Percentiles rank a stretch among this genome's conserved stretches.
These are phyloP conservation scores for Odobenus rosmarus DNA, from an alignment of 2,113 vertebrate species.

Conservation along the genomic window DNA sequence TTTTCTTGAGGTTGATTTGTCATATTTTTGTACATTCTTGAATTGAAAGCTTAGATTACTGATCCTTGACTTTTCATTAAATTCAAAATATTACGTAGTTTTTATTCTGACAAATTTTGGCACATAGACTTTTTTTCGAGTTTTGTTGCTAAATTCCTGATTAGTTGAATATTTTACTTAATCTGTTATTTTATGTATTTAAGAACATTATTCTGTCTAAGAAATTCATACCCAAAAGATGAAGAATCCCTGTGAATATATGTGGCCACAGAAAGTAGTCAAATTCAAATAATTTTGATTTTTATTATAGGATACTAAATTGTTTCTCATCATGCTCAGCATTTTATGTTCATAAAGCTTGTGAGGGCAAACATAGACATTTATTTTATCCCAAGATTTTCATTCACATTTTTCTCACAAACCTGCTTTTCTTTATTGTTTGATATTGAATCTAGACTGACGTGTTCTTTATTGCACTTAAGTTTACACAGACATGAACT, in stretches of 20 bases:
- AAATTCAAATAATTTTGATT: background rate
- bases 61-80: background rate
- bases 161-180: slow-evolving; percentile 6
- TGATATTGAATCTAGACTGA: background rate
- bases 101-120: background rate
- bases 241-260: background rate
- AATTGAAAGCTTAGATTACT: background rate
- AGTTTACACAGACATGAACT: background rate
- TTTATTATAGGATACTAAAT: background rate
- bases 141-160: background rate
- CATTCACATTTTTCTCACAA: background rate
- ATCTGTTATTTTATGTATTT: background rate
- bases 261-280: background rate
- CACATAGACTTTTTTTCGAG: background rate
- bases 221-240: background rate
- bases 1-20: background rate
- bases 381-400: background rate
- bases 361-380: background rate
- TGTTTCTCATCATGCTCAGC: background rate
- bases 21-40: background rate
- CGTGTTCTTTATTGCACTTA: background rate
- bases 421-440: background rate
- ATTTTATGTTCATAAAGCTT: background rate
- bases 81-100: slow-evolving; percentile 2
- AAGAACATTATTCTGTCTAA: background rate